phyloP scores from a whole-genome alignment of 2,888 invertebrate genomes.

The Conops quadrifasciatus region DNA sequence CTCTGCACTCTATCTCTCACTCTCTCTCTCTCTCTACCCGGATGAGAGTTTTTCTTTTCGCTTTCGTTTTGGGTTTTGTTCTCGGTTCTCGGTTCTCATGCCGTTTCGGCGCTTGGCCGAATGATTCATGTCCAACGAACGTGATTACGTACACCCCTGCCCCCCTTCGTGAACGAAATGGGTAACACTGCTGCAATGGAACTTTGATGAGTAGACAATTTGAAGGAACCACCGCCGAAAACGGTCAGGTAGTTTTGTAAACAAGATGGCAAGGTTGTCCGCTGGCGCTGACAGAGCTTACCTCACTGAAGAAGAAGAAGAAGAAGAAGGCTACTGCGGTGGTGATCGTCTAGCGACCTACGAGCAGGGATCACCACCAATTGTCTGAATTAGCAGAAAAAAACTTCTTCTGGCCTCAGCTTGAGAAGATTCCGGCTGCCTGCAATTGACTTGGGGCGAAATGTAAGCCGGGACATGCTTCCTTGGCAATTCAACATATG shows the following conservation, averaged over 20 bases:
- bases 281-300: constrained; percentile 30
- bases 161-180: constrained; percentile 1
- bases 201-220: constrained; percentile 38
- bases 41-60: not conserved
- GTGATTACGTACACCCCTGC: constrained; percentile 43
- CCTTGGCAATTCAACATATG: not conserved
- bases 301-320: no score
- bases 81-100: not conserved
- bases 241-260: constrained; percentile 44
- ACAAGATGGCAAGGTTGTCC: constrained; percentile 57
- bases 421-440: not conserved
- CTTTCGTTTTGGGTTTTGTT: not conserved
- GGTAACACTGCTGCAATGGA: constrained; percentile 23
- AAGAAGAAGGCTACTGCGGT: constrained; percentile 46
- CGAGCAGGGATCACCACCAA: no score
- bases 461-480: not conserved
- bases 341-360: not conserved
- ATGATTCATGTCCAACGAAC: constrained; percentile 55
- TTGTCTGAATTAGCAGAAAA: not conserved
- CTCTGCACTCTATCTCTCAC: not conserved
- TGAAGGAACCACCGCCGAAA: not conserved
- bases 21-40: constrained; percentile 5
- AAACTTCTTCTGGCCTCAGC: constrained; percentile 25
- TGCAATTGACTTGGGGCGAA: not conserved
- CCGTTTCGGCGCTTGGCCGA: constrained; percentile 37